Evolutionary conservation across 1,140 invertebrate species (phyloP), one percentile per base, ranked within the genome.

Genomic region (Caerostris darwini): DNA sequence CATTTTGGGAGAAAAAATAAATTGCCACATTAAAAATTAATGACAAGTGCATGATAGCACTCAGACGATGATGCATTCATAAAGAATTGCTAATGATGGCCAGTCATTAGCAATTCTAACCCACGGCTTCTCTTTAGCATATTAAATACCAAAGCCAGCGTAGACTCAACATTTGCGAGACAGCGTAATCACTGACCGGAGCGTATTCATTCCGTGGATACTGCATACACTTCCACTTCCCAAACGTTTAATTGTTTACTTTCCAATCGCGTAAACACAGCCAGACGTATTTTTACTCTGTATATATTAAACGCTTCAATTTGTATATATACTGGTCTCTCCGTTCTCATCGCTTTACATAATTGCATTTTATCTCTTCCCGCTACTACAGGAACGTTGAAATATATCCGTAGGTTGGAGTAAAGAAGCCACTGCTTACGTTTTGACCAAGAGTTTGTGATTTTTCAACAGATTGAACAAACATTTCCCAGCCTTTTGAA

Each of bases 331-430:
- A 87, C 77, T 14, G n/a, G n/a, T 19, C 8, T 57, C 56, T 57
- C 57, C 77, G 19, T 82, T 82, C 85, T 81, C 92, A 81, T 88
- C 92, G 56, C 92, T 94, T 94, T 94, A 89, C 92, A 94, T 94
- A 94, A 94, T 94, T 94, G 59, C 92, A 59, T 77, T 94, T 94
- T 94, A 94, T 94, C 92, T 94, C 69, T 67, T 64, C n/a, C 17
- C n/a, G 59, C 17, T 67, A 83, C 61, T 5, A 7, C 14, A 87
- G 53, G 12, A 3, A 67, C 53, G 53, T 67, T 83, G 77, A 83
- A 64, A 77, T 53, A 54, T 50, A 85, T 54, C 59, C 10, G 61
- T 8, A 54, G 69, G 69, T 77, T 77, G 69, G 69, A 77, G 69
- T 77, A 77, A 77, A 77, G 34, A 54, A 19, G 50, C 81, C 34